Evolutionary conservation across 2,797 vertebrate genomes (phyloP).

Genomic region (Discoglossus pictus): DNA sequence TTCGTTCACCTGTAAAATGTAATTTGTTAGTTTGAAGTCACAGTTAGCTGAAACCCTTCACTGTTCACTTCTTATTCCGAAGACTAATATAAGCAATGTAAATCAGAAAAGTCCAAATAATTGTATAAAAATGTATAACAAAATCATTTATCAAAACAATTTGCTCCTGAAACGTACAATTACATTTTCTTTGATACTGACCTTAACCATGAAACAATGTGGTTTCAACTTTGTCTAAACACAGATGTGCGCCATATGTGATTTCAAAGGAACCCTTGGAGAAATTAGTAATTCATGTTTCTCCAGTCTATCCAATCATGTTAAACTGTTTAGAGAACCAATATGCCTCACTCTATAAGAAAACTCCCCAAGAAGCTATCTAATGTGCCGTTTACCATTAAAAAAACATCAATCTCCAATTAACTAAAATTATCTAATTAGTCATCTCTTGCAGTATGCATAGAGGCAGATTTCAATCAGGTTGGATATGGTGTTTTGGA

Average conservation of each 20-base stretch:
- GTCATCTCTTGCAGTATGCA: slow-evolving; percentile 34
- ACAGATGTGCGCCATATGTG: slow-evolving; percentile 62
- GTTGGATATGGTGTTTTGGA: slow-evolving; percentile 32
- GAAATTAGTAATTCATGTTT: slow-evolving; percentile 62
- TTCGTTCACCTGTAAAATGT: too few relatives aligned
- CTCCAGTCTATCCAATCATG: slow-evolving; percentile 58
- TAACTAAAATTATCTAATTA: slow-evolving; percentile 36
- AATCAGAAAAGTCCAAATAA: neutral
- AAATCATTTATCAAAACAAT: slow-evolving; percentile 9
- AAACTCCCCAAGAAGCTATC: slow-evolving; percentile 53
- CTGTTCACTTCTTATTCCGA: too few relatives aligned
- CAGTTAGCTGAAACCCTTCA: too few relatives aligned
- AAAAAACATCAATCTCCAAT: slow-evolving; percentile 43
- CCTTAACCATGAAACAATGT: slow-evolving; percentile 59
- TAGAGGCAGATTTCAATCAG: slow-evolving; percentile 36
- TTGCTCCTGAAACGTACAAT: slow-evolving; percentile 49
- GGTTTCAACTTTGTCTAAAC: slow-evolving; percentile 63
- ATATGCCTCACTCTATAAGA: slow-evolving; percentile 43
- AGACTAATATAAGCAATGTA: too few relatives aligned
- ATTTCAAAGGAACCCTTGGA: slow-evolving; percentile 52
- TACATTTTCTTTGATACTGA: slow-evolving; percentile 64
- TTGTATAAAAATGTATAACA: slow-evolving; percentile 13
- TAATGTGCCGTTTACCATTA: slow-evolving; percentile 53
- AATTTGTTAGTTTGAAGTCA: too few relatives aligned
- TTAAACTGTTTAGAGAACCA: slow-evolving; percentile 57